Conservation (phyloP, 2,888 invertebrate genomes). For the Nemurella pictetii region DNA sequence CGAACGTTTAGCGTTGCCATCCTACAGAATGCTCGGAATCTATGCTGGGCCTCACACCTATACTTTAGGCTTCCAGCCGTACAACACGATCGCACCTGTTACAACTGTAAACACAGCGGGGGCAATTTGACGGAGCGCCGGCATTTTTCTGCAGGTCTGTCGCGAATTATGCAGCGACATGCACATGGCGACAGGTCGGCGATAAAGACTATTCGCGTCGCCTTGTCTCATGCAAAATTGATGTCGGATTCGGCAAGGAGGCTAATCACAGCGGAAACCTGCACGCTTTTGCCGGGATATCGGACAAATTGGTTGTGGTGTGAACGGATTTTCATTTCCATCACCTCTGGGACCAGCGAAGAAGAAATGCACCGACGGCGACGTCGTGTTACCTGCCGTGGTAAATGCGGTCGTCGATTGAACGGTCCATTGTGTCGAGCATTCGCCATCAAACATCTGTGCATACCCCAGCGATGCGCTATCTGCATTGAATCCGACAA, state of each 20-base stretch:
- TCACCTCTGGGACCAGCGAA: not conserved
- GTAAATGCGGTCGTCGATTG: too few relatives aligned
- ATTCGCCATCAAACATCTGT: not conserved
- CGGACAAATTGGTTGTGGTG: not conserved
- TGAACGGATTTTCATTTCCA: not conserved
- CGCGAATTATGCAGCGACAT: not conserved
- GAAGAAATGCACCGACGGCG: not conserved
- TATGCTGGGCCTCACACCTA: not conserved
- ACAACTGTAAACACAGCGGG: not conserved
- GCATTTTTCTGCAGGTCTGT: not conserved
- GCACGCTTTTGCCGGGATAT: not conserved
- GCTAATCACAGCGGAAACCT: not conserved
- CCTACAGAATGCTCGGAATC: not conserved
- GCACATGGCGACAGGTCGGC: not conserved
- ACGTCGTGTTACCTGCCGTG: not conserved
- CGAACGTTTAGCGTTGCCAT: not conserved
- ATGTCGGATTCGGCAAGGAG: not conserved
- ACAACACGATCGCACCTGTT: not conserved
- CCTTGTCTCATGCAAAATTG: too few relatives aligned
- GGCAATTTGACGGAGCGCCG: not conserved
- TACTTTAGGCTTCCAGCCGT: not conserved
- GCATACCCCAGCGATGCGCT: not conserved
- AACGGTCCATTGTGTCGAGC: not conserved
- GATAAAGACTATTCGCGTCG: too few relatives aligned
- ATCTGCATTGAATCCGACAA: not conserved